A percentile compares a stretch with the other conserved stretches of the same genome.
Conservation (phyloP, 2,888 invertebrate genomes). For the Chesias legatella region DNA sequence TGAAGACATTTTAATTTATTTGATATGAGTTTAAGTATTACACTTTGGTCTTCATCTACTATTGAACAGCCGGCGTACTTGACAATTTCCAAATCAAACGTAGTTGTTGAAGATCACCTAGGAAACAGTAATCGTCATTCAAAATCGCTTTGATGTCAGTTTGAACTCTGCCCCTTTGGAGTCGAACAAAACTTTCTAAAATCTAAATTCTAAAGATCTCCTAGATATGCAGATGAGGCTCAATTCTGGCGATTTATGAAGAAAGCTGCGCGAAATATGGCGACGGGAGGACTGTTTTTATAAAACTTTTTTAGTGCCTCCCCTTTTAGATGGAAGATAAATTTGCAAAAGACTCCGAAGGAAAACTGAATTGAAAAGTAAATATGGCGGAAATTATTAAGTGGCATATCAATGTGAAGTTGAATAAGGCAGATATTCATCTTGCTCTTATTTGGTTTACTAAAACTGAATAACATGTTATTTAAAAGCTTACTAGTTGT, state of each 20-base stretch:
- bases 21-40: no score
- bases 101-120: conserved; percentile 8
- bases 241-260: conserved; percentile 70
- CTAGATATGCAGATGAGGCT: conserved; percentile 67
- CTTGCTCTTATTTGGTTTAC: no score
- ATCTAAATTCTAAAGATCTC: conserved; percentile 40
- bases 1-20: conserved; percentile 50
- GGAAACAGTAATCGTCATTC: conserved; percentile 14
- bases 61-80: no score
- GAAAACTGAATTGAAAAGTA: conserved; percentile 60
- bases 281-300: conserved; percentile 61
- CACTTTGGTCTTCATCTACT: no score
- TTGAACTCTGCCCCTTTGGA: conserved; percentile 22
- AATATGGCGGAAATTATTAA: conserved; percentile 38
- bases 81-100: background rate
- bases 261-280: conserved; percentile 69
- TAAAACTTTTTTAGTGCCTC: conserved; percentile 67
- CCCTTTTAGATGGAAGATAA: conserved; percentile 65
- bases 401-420: conserved; percentile 14
- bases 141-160: conserved; percentile 12
- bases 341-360: conserved; percentile 62
- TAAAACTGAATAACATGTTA: no score
- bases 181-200: conserved; percentile 28
- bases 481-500: no score
- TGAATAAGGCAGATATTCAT: background rate